These are phyloP conservation scores for Drosophila melanocephala DNA, from an alignment of 2,888 invertebrate species.

Conservation along the genomic window DNA sequence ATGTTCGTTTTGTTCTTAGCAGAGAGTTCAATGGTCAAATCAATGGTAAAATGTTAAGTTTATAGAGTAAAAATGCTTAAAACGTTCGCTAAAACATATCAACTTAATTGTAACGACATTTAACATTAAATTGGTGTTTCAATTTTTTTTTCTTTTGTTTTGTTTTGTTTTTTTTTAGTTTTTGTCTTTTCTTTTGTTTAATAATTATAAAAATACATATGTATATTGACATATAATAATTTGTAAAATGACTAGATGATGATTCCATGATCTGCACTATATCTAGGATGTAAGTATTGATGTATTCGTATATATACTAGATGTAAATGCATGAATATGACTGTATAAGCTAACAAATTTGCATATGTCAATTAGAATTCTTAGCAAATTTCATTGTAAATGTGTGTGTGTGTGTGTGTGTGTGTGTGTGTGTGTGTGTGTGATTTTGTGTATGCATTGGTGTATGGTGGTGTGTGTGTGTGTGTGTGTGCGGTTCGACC, in stretches of 20 bases:
- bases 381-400: conserved; percentile 38
- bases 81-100: conserved; percentile 75
- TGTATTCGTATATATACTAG: conserved; percentile 37
- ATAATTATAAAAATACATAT: conserved; percentile 73
- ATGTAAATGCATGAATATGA: conserved; percentile 70
- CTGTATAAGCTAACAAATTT: conserved; percentile 70
- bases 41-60: conserved; percentile 38
- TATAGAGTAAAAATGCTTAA: conserved; percentile 53
- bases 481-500: conserved; percentile 75
- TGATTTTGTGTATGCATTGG: conserved; percentile 12
- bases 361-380: conserved; percentile 59
- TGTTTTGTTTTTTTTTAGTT: conserved; percentile 6
- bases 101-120: conserved; percentile 80
- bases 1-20: conserved; percentile 37
- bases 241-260: conserved; percentile 76
- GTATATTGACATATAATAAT: conserved; percentile 37
- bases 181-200: conserved; percentile 23
- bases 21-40: conserved; percentile 49
- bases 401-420: conserved; percentile 15
- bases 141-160: conserved; percentile 9
- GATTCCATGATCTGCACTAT: conserved; percentile 54
- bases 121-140: conserved; percentile 76
- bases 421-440: conserved; percentile 8
- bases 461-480: conserved; percentile 32
- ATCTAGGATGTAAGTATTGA: conserved; percentile 50